Evolutionary conservation across 2,113 vertebrate genomes (phyloP), one percentile per base, ranked within the genome.

Genomic region (Chrysochloris asiatica): DNA sequence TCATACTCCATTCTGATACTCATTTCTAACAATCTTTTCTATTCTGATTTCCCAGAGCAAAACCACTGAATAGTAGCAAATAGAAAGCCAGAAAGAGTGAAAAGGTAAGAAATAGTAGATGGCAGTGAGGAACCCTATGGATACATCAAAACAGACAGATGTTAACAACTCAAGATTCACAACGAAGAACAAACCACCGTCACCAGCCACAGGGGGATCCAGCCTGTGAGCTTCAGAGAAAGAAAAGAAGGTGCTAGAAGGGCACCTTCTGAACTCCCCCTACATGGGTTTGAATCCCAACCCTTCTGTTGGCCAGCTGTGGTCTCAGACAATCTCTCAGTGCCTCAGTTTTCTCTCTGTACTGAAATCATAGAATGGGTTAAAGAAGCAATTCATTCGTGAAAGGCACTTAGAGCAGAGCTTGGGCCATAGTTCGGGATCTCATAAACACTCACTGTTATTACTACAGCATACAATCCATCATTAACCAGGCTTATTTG

Each of bases 191-290:
- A 45, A 17, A 47, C 22, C 63, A 26, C 50, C n/a, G n/a, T n/a
- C 36, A 21, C 13, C 3, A 19, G 17, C 28, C 38, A 38, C 7
- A 0, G 80, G 75, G 43, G 41, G 54, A 71, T 3, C 22, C 19
- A 56, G 33, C 14, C 0, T 2, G 3, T 24, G n/a, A 1, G 8
- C 2, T 0, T 7, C 0, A 6, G 8, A 41, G 7, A 45, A 8
- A 9, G n/a, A 36, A 28, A 4, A 0, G 14, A 11, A 14, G 0
- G 1, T 54, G 26, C n/a, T 3, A 6, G 26, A 11, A 69, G 1
- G 21, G 30, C 61, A 28, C n/a, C 28, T 43, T 47, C 11, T 33
- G 45, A 85, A n/a, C 11, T 24, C 63, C 0, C 16, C 6, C 38
- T n/a, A 16, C n/a, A 2, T 5, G 2, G 2, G 43, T 67, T 19